Evolutionary conservation across 2,888 invertebrate species (phyloP).

Genomic region (Ditula angustiorana): DNA sequence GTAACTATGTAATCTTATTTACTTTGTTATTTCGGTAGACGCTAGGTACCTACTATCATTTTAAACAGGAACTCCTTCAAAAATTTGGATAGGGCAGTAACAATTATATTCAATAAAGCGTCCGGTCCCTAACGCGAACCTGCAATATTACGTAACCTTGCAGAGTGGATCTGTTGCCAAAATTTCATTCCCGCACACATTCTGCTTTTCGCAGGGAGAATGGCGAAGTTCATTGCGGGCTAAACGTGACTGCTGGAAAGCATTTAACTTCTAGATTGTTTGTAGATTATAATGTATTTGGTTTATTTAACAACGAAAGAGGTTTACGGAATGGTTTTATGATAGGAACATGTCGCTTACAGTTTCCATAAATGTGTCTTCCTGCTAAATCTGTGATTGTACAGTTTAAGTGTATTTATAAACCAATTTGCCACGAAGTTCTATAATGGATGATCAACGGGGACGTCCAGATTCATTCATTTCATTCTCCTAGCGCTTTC

Average conservation of each 20-base stretch:
- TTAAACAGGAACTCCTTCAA: background rate
- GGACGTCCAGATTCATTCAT: too few relatives aligned
- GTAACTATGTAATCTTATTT: too few relatives aligned
- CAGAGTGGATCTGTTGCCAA: slow-evolving; percentile 76
- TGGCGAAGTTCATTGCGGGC: slow-evolving; percentile 37
- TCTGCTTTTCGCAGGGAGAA: slow-evolving; percentile 26
- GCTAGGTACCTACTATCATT: background rate
- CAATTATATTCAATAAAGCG: slow-evolving; percentile 18
- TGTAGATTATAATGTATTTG: slow-evolving; percentile 21
- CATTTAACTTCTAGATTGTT: slow-evolving; percentile 8
- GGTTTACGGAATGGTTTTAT: slow-evolving; percentile 11
- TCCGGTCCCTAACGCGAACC: slow-evolving; percentile 59
- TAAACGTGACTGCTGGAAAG: slow-evolving; percentile 37
- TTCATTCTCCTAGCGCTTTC: too few relatives aligned
- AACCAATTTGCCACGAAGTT: too few relatives aligned
- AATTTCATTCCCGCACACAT: slow-evolving; percentile 57
- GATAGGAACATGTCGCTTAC: background rate
- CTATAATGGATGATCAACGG: too few relatives aligned
- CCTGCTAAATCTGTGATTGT: background rate
- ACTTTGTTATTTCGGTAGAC: background rate
- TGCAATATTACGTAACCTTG: slow-evolving; percentile 80
- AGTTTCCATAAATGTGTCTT: background rate
- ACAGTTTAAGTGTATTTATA: background rate
- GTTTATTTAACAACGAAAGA: slow-evolving; percentile 23
- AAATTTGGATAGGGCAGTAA: slow-evolving; percentile 13